Evolutionary conservation across 2,797 vertebrate species (phyloP).

Genomic region (Austrolebias charrua): DNA sequence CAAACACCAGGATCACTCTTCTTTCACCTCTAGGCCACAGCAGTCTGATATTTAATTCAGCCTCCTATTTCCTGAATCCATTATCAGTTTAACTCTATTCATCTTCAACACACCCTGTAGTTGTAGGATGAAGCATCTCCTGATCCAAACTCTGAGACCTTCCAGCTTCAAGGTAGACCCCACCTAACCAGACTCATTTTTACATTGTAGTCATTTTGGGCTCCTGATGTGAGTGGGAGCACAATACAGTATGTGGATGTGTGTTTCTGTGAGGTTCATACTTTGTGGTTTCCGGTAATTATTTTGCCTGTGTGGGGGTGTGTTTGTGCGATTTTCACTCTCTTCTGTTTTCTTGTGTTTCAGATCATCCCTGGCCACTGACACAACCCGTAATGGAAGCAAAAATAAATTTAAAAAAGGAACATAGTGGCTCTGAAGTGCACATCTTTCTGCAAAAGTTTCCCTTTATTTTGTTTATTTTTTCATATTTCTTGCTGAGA

Average conservation of each 20-base stretch:
- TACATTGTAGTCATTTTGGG: constrained; percentile 46
- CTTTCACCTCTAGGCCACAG: constrained; percentile 52
- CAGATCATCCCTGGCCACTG: constrained; percentile 45
- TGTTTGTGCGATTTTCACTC: constrained; percentile 24
- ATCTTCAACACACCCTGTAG: constrained; percentile 44
- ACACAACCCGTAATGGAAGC: constrained; percentile 40
- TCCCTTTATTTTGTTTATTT: constrained; percentile 5
- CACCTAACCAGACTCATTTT: constrained; percentile 2
- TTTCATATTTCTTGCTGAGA: constrained; percentile 12
- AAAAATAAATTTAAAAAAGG: constrained; percentile 24
- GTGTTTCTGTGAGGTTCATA: constrained; percentile 18
- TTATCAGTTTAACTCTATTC: constrained; percentile 65
- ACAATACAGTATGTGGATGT: constrained; percentile 23
- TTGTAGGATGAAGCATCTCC: constrained; percentile 35
- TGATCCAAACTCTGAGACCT: constrained; percentile 40
- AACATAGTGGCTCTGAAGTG: constrained; percentile 9
- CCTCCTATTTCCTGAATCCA: constrained; percentile 63
- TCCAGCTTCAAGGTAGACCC: constrained; percentile 24
- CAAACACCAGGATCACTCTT: constrained; percentile 51
- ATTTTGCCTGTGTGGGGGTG: not conserved
- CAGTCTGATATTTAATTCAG: constrained; percentile 58
- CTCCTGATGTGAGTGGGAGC: constrained; percentile 34
- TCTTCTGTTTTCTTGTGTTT: constrained; percentile 31
- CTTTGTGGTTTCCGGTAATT: constrained; percentile 14
- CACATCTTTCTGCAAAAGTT: constrained; percentile 28